These are phyloP conservation scores for Candoia aspera DNA, from an alignment of 2,113 vertebrate species.

Conservation along the genomic window DNA sequence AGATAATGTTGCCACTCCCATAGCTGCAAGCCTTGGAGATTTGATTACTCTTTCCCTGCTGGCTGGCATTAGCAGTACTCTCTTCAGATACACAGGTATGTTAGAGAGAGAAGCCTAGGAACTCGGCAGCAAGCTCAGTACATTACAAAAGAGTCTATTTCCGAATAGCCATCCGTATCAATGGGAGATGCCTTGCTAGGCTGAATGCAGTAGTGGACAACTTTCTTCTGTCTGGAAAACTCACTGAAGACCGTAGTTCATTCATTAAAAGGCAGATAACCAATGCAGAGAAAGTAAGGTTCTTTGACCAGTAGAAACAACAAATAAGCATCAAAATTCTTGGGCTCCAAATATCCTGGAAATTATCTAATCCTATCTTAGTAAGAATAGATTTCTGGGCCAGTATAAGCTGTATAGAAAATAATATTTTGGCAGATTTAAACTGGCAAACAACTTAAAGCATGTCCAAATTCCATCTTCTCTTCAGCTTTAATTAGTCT, in stretches of 20 bases:
- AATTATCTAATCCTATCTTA: background rate
- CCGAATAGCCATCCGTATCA: rapidly evolving
- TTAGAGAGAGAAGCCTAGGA: background rate
- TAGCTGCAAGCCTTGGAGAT: constrained; percentile 96
- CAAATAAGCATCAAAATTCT: background rate
- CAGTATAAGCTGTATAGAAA: background rate
- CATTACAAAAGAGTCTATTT: background rate
- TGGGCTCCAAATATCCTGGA: background rate
- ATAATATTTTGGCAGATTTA: background rate
- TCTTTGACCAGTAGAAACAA: background rate
- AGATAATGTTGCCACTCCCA: constrained; percentile 95
- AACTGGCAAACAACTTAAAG: background rate
- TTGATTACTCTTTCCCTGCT: constrained; percentile 91
- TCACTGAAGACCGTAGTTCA: background rate
- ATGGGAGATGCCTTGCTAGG: background rate
- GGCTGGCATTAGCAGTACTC: constrained; percentile 85
- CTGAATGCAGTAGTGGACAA: background rate
- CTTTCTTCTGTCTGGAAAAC: background rate
- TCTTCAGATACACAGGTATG: constrained; percentile 85
- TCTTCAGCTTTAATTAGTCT: background rate
- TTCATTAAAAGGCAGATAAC: background rate
- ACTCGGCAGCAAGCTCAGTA: background rate
- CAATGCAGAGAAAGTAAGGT: background rate
- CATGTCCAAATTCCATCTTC: background rate
- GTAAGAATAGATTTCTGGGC: background rate